Conservation (phyloP, 2,113 vertebrate species). For the Perca fluviatilis region DNA sequence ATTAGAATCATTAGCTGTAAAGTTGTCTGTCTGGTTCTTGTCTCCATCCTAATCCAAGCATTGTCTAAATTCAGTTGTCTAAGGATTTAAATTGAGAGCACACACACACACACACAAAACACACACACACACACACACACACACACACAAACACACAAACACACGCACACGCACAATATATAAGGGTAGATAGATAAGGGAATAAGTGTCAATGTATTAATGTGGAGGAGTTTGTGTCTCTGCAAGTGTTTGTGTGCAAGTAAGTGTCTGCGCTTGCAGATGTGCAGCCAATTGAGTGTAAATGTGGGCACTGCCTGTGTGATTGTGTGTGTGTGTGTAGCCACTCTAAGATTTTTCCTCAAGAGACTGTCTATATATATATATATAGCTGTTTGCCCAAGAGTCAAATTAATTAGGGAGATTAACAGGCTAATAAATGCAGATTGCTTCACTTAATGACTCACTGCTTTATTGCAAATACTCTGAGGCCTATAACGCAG, state of each 20-base stretch:
- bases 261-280: not conserved
- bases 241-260: not conserved
- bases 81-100: not conserved
- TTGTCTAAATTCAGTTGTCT: not conserved
- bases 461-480: slow-evolving; percentile 36
- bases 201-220: not conserved
- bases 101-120: not conserved
- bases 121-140: not conserved
- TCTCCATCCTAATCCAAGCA: not conserved
- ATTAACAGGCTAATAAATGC: slow-evolving; percentile 66
- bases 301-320: not conserved
- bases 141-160: not conserved
- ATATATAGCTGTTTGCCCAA: slow-evolving; percentile 53
- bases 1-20: not conserved
- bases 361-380: slow-evolving; percentile 20
- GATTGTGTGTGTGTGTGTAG: not conserved
- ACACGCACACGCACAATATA: not conserved
- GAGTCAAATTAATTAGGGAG: slow-evolving; percentile 66
- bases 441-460: slow-evolving; percentile 60
- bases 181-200: too few species aligned
- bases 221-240: not conserved
- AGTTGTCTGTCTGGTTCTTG: not conserved
- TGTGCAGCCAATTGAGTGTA: slow-evolving; percentile 4
- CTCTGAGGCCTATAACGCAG: slow-evolving; percentile 28
- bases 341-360: slow-evolving; percentile 18